These are phyloP conservation scores for Eremobia ochroleuca DNA, from an alignment of 2,888 invertebrate genomes.

Conservation along the genomic window DNA sequence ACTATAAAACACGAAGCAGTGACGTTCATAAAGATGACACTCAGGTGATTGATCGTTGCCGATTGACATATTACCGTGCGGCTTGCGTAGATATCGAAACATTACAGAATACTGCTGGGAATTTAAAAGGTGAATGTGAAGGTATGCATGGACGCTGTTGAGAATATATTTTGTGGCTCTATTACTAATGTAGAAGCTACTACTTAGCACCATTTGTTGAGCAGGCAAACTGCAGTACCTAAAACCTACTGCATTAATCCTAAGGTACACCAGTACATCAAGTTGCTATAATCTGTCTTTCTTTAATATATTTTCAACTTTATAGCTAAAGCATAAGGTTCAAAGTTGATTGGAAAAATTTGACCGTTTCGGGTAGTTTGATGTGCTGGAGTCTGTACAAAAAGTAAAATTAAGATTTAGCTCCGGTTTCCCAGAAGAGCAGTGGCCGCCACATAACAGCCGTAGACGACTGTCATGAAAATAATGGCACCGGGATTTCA, in stretches of 20 bases:
- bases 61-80: conserved; percentile 45
- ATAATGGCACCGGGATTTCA: too few species aligned
- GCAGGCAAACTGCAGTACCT: not conserved
- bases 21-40: conserved; percentile 43
- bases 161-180: not conserved
- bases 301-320: too few species aligned
- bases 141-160: not conserved
- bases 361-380: too few species aligned
- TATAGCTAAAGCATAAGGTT: too few species aligned
- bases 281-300: too few species aligned
- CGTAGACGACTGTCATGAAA: not conserved
- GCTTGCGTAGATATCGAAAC: conserved; percentile 26
- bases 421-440: not conserved
- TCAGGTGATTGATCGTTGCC: conserved; percentile 48
- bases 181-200: not conserved
- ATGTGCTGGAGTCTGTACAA: too few species aligned
- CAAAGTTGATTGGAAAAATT: too few species aligned
- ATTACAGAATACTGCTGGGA: conserved; percentile 3
- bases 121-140: not conserved
- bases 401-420: not conserved
- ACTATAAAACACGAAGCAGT: conserved; percentile 51
- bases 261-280: too few species aligned
- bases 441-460: not conserved
- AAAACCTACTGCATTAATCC: not conserved
- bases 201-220: not conserved